Evolutionary conservation across 2,113 vertebrate species (phyloP).

Genomic region (Sardina pilchardus): DNA sequence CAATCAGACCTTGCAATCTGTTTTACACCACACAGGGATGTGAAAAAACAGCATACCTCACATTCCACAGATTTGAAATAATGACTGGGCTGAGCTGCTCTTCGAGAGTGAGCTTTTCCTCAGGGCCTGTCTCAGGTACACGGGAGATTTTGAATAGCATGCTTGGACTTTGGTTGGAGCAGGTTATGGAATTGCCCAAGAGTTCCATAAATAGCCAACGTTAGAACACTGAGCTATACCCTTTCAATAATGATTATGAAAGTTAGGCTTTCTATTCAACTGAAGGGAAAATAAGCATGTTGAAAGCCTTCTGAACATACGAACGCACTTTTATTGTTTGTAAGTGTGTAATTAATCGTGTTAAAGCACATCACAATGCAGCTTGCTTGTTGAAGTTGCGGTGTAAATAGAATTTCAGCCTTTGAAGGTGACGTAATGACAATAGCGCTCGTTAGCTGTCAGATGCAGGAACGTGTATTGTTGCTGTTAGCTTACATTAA

Average conservation of each 20-base stretch:
- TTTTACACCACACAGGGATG: slow-evolving; percentile 9
- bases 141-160: background rate
- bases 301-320: background rate
- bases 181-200: background rate
- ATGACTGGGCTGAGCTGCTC: background rate
- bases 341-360: no score
- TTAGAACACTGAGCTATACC: background rate
- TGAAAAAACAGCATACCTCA: slow-evolving; percentile 36
- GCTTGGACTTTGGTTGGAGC: background rate
- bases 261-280: background rate
- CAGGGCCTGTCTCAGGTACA: background rate
- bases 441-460: background rate
- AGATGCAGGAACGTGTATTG: background rate
- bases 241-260: background rate
- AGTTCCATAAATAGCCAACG: background rate
- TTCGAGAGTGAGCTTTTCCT: slow-evolving; percentile 25
- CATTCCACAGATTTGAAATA: slow-evolving; percentile 45
- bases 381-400: no score
- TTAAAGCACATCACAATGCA: no score
- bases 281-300: background rate
- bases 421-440: background rate
- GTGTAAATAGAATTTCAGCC: background rate
- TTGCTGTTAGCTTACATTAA: background rate
- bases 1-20: slow-evolving; percentile 3
- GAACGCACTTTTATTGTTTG: no score